Base-by-base conservation (phyloP, 2,113 vertebrate genomes). In the Cromileptes altivelis region DNA sequence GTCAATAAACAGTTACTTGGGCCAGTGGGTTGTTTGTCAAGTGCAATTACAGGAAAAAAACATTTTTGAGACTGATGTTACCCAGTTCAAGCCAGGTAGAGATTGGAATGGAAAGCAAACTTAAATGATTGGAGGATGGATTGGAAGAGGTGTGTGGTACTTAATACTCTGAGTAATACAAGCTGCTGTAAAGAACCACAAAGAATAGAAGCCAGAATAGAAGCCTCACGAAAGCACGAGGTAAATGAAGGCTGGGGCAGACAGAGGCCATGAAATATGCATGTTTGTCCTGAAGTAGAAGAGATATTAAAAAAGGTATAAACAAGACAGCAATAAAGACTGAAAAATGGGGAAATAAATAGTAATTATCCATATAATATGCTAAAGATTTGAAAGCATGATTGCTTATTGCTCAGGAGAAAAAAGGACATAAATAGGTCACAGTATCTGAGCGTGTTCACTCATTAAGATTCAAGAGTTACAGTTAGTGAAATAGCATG, bases 1-100 rank as follows among this genome's bases (percentile, higher is more conserved):
- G 89, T 91, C 90, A 92, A 90, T 93, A 89, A 88, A 90, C 80
- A 82, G 84, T 89, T 92, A 89, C 80, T 82, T 68, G 76, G 75
- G 75, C 80, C 87, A 88, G 73, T 50, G 33, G 80, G 84, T 70
- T 90, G 88, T 89, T 91, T 91, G 85, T 92, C 91, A 88, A 85
- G 78, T 80, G 76, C 90, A 91, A 87, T 90, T 92, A 91, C 82
- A 74, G 70, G 57, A 68, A 74, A 84, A 82, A 82, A 72, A 80
- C 40, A 76, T 72, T 81, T 89, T 86, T 79, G n/a, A 86, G 70
- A 85, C 56, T 70, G 61, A 85, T 86, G 86, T 85, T 69, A 70
- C 63, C 68, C 70, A 85, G 79, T 85, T 89, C 52, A 82, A 78
- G 78, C 45, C 67, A 78, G 73, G 75, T 62, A 75, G 64, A 14